Evolutionary conservation across 1,140 invertebrate species (phyloP).

Genomic region (Dreissena polymorpha): DNA sequence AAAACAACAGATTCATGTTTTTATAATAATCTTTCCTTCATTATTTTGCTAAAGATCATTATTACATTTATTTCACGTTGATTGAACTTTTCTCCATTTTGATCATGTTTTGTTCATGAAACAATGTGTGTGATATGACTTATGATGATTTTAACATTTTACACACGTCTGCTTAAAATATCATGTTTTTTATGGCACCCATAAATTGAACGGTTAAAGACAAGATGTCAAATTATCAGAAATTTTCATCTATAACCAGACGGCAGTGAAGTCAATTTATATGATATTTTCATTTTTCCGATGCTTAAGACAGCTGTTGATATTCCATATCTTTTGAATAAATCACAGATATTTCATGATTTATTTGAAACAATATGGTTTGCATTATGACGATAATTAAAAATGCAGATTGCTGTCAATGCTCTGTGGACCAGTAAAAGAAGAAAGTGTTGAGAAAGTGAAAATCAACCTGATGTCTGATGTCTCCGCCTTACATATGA

Average conservation of each 20-base stretch:
- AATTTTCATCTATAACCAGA: conserved; percentile 26
- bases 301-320: conserved; percentile 9
- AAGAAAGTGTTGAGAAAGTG: too few relatives aligned
- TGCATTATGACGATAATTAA: not conserved
- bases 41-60: too few relatives aligned
- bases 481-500: too few relatives aligned
- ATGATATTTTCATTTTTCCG: conserved; percentile 19
- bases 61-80: too few relatives aligned
- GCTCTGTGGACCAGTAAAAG: too few relatives aligned
- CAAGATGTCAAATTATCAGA: conserved; percentile 12
- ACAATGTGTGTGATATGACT: too few relatives aligned
- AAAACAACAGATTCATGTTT: too few relatives aligned
- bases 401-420: not conserved
- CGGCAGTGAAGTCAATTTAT: conserved; percentile 10
- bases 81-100: too few relatives aligned
- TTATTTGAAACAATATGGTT: not conserved
- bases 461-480: too few relatives aligned
- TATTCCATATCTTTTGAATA: conserved; percentile 1
- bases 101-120: too few relatives aligned
- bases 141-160: too few relatives aligned
- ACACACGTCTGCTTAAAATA: not conserved
- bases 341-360: not conserved
- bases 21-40: too few relatives aligned
- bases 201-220: not conserved
- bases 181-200: not conserved